These are phyloP conservation scores for Otolemur crassicaudatus DNA, from an alignment of 2,797 vertebrate species.

Conservation along the genomic window DNA sequence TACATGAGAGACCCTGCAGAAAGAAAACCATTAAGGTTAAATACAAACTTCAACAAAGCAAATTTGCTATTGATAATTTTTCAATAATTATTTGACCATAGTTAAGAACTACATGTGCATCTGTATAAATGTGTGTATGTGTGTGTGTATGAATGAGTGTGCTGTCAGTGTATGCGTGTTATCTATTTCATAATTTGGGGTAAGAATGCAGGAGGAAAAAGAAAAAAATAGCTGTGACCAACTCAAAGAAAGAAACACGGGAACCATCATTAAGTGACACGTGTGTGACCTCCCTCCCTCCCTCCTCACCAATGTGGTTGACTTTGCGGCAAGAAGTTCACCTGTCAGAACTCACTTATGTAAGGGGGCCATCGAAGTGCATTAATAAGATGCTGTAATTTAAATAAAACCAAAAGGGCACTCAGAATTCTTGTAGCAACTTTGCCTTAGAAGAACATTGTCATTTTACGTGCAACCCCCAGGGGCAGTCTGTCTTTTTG, in stretches of 20 bases:
- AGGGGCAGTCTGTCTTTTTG: background rate
- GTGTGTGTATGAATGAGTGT: background rate
- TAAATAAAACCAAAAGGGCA: background rate
- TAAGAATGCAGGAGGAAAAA: slow-evolving; percentile 14
- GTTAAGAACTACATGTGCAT: background rate
- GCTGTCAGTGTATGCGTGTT: background rate
- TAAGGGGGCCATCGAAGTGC: background rate
- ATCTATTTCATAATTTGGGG: background rate
- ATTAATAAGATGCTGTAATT: background rate
- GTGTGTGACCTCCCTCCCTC: background rate
- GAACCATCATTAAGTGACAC: background rate
- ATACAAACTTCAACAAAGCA: background rate
- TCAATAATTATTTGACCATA: background rate
- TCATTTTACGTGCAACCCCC: background rate
- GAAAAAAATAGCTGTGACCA: background rate
- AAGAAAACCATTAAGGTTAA: background rate
- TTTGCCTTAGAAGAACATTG: slow-evolving; percentile 14
- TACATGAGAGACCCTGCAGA: background rate
- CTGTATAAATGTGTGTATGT: background rate
- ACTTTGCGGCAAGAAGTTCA: background rate
- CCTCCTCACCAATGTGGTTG: background rate
- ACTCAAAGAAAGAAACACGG: background rate
- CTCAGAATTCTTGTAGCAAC: background rate
- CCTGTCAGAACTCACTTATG: background rate
- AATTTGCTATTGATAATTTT: background rate